These are phyloP conservation scores for Pachyseris speciosa DNA, from an alignment of 64 coral and sea anemone species.

Conservation along the genomic window DNA sequence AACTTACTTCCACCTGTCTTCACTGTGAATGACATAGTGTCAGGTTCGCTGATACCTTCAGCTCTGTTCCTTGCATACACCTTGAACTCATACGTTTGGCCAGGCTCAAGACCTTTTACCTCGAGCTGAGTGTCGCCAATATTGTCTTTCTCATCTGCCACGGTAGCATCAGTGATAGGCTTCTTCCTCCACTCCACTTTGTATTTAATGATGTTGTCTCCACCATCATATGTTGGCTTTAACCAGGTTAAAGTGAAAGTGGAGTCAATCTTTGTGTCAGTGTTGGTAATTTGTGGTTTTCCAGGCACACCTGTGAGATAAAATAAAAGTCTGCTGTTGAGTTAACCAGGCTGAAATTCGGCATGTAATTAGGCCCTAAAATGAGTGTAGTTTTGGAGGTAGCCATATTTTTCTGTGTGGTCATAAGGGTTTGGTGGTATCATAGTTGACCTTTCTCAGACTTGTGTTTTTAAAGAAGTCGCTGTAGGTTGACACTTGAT, in stretches of 20 bases:
- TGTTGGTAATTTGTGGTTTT: constrained; percentile 12
- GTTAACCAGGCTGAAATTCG: too few relatives aligned
- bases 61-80: background rate
- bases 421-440: too few relatives aligned
- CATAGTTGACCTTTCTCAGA: too few relatives aligned
- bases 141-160: background rate
- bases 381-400: too few relatives aligned
- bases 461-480: background rate
- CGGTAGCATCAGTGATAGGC: background rate
- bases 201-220: constrained; percentile 24
- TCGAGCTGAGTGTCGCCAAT: background rate
- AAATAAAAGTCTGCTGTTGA: too few relatives aligned
- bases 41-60: background rate
- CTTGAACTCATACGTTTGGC: constrained; percentile 16
- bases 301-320: constrained; percentile 23
- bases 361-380: too few relatives aligned
- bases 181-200: constrained; percentile 37
- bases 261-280: background rate
- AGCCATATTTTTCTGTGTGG: too few relatives aligned
- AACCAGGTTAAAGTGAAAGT: constrained; percentile 32
- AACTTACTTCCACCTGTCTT: background rate
- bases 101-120: background rate
- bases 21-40: constrained; percentile 4
- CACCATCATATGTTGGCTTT: constrained; percentile 11
- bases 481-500: too few relatives aligned